Percentiles rank a stretch among this genome's conserved stretches.
phyloP scores from a whole-genome alignment of 2,113 vertebrate genomes.

The Poecilia latipinna region DNA sequence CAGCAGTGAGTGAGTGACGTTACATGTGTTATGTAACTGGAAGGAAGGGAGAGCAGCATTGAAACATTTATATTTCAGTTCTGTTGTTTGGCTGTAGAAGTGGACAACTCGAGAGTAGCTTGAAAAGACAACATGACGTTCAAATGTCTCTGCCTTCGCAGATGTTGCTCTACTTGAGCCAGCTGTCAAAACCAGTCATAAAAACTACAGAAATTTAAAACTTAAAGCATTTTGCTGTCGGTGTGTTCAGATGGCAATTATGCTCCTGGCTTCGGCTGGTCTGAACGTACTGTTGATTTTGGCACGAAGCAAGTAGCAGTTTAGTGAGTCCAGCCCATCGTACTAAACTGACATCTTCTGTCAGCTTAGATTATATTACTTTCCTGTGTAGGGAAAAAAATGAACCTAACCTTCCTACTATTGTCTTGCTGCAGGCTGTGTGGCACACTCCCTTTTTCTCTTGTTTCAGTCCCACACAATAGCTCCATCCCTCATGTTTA shows the following conservation, averaged over 20 bases:
- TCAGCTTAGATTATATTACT: constrained; percentile 54
- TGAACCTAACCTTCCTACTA: constrained; percentile 43
- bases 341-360: constrained; percentile 44
- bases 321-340: constrained; percentile 14
- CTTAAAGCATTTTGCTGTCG: constrained; percentile 31
- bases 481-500: constrained; percentile 2
- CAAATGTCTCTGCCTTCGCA: neutral
- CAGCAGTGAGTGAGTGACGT: constrained; percentile 27
- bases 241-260: neutral
- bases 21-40: constrained; percentile 43
- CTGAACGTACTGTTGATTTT: constrained; percentile 47
- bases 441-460: constrained; percentile 19
- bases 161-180: neutral
- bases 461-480: constrained; percentile 14
- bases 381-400: constrained; percentile 41
- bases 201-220: neutral
- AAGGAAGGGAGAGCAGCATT: constrained; percentile 23
- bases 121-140: neutral
- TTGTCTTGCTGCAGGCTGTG: constrained; percentile 46
- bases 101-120: neutral
- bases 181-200: constrained; percentile 1
- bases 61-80: constrained; percentile 18
- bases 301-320: constrained; percentile 22
- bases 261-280: constrained; percentile 21
- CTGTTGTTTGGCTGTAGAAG: constrained; percentile 5